Evolutionary conservation across 2,888 invertebrate species (phyloP), one percentile per base, ranked within the genome.

Genomic region (Homarus gammarus): DNA sequence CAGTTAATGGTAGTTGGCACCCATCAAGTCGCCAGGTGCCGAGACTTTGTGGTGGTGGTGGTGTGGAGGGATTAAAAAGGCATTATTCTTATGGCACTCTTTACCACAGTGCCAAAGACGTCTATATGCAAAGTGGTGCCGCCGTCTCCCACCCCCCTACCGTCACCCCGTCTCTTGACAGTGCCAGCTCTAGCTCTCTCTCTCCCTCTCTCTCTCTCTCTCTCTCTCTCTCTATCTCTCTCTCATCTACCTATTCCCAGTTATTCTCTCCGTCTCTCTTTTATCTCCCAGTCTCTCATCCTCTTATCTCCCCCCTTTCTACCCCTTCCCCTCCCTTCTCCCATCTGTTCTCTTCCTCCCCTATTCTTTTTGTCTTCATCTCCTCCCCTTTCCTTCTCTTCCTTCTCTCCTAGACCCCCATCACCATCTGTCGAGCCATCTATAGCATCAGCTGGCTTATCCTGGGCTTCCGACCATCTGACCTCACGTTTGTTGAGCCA

Each of bases 121-220:
- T 82, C 82, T 70, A 68, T 82, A 70, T 82, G 82, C 70, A 82
- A 82, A 70, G 68, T 82, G 27, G 51, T 27, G 51, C 56, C 10
- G 36, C 36, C 15, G 12, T 36, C 33, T 22, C 6, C 77, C n/a
- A n/a, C n/a, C n/a, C n/a, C n/a, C n/a, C n/a, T n/a, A n/a, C 72
- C 8, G 36, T 38, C 10, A 15, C 10, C 2, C 10, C 72, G 15
- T 38, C 27, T 33, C 22, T 31, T n/a, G n/a, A 38, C 38, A 38
- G 73, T 38, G 73, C 73, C 73, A 73, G 38, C 38, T 36, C n/a
- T 31, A 6, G 31, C 33, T 33, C 15, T 33, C 36, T 8, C 31
- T 31, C 31, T 2, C 31, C 31, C 18, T 10, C 56, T 56, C 18
- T 18, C 18, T 56, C 18, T 10, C n/a, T 18, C 68, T n/a, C 22